These are phyloP conservation scores for Ichneumoninae sp. DNA, from an alignment of 2,888 invertebrate species.

Conservation along the genomic window DNA sequence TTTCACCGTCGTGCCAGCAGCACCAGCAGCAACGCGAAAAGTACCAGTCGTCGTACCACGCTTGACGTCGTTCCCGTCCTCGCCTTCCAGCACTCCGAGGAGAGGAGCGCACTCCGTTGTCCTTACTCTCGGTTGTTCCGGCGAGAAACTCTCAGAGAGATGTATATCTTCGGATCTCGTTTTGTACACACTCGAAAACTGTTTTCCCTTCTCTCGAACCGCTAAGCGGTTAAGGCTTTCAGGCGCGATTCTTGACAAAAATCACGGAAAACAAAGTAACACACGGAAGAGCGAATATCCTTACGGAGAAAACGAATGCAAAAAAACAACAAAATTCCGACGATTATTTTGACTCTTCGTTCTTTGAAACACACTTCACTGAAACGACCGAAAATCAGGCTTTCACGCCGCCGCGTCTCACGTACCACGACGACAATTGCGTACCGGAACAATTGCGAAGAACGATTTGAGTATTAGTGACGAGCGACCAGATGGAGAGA, in stretches of 20 bases:
- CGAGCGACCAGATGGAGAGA: constrained; percentile 2
- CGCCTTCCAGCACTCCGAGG: constrained; percentile 17
- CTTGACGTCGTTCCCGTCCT: constrained; percentile 34
- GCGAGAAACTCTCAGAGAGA: not conserved
- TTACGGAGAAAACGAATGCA: not conserved
- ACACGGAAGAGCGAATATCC: not conserved
- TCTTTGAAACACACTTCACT: constrained; percentile 9
- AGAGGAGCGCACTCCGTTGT: constrained; percentile 10
- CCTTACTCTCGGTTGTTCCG: constrained; percentile 1
- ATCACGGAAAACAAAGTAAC: not conserved
- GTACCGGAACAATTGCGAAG: not conserved
- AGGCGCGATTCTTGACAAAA: not conserved
- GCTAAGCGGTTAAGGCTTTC: not conserved
- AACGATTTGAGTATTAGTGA: not conserved
- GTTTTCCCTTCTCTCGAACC: not conserved
- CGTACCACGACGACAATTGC: not conserved
- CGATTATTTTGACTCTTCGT: constrained; percentile 19
- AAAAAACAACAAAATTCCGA: not conserved
- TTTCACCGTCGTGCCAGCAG: constrained; percentile 23
- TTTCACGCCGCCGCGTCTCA: constrained; percentile 18
- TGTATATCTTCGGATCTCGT: not conserved
- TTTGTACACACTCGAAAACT: not conserved
- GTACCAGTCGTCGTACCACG: constrained; percentile 33
- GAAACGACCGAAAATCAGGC: not conserved
- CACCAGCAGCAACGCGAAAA: constrained; percentile 14